Conservation (phyloP, 1,140 invertebrate species). For the Uloborus diversus region DNA sequence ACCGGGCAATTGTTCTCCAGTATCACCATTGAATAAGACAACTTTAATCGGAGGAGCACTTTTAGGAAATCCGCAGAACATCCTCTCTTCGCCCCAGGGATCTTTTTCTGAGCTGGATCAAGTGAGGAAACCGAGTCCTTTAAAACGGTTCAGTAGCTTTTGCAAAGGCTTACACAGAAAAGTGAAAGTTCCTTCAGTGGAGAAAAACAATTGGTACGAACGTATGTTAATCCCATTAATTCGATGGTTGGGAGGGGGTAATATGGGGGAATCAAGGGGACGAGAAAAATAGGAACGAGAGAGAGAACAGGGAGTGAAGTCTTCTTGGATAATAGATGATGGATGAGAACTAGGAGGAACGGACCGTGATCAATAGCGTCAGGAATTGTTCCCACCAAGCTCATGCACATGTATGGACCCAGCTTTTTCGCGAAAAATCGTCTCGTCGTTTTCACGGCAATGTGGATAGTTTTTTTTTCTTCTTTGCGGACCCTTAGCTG, state of each 20-base stretch:
- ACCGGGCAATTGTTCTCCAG: slow-evolving; percentile 1
- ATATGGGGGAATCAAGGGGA: slow-evolving; percentile 14
- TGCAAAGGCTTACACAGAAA: slow-evolving; percentile 18
- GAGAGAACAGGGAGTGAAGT: slow-evolving; percentile 43
- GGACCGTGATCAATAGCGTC: slow-evolving; percentile 53
- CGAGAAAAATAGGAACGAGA: slow-evolving; percentile 35
- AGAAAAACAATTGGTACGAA: slow-evolving; percentile 51
- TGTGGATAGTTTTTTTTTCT: not conserved
- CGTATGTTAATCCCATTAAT: slow-evolving; percentile 56
- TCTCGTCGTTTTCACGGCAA: slow-evolving; percentile 52
- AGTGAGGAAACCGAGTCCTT: slow-evolving; percentile 2
- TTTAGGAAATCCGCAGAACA: slow-evolving; percentile 32
- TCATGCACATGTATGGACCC: slow-evolving; percentile 43
- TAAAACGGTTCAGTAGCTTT: slow-evolving; percentile 43
- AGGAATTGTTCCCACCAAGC: slow-evolving; percentile 48
- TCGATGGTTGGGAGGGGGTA: slow-evolving; percentile 32
- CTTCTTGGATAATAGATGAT: slow-evolving; percentile 54
- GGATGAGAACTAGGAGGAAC: slow-evolving; percentile 40
- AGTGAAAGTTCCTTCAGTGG: slow-evolving; percentile 22
- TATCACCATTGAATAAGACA: slow-evolving; percentile 20
- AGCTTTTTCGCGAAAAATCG: slow-evolving; percentile 54
- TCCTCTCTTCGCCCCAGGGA: not conserved
- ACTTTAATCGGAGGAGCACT: slow-evolving; percentile 31
- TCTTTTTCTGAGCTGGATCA: not conserved
- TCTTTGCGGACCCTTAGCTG: slow-evolving; percentile 19